Base-by-base conservation (phyloP, 37 sponge, comb jelly and placozoan genomes). In the Amphimedon queenslandica region DNA sequence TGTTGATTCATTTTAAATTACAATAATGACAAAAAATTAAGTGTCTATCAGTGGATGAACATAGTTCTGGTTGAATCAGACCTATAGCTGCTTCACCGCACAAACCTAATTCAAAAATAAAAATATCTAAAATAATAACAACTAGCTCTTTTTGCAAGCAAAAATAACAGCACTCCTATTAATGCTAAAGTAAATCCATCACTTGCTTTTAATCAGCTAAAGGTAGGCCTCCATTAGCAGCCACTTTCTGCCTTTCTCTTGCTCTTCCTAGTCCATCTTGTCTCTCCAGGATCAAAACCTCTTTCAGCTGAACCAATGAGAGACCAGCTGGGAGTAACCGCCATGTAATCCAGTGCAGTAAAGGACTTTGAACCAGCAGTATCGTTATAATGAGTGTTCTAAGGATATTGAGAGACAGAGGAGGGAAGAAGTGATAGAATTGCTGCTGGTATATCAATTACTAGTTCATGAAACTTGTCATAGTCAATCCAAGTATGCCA, bases 401-500 rank as follows among this genome's bases (percentile, higher is more conserved):
- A n/a, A n/a, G n/a, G n/a, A n/a, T n/a, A n/a, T n/a, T n/a, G n/a
- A n/a, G n/a, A n/a, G n/a, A 41, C 39, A 16, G 32, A n/a, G 42
- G 25, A 10, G 21, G 24, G 53, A 47, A 18, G 8, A 47, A 13
- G 21, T 60, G 61, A 60, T 60, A 60, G 5, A 31, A 39, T 38
- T 11, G 10, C 6, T 67, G 31, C 64, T 55, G 10, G 24, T 63
- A 18, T 0, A 69, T 29, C 13, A 6, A 41, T 64, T 67, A 96
- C 93, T 77, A 96, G 76, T 63, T 96, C 53, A 57, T 88, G 93
- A 65, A 96, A 96, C 41, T 82, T 92, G 61, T 63, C 56, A 79
- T 92, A 96, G 57, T 96, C 93, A 8, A 96, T 96, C 96, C 96
- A 96, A 32, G 96, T 96, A 78, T 83, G 80, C 96, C 96, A 96